Conservation (phyloP, 2,113 vertebrate species). For the Mesembrinibis cayennensis region DNA sequence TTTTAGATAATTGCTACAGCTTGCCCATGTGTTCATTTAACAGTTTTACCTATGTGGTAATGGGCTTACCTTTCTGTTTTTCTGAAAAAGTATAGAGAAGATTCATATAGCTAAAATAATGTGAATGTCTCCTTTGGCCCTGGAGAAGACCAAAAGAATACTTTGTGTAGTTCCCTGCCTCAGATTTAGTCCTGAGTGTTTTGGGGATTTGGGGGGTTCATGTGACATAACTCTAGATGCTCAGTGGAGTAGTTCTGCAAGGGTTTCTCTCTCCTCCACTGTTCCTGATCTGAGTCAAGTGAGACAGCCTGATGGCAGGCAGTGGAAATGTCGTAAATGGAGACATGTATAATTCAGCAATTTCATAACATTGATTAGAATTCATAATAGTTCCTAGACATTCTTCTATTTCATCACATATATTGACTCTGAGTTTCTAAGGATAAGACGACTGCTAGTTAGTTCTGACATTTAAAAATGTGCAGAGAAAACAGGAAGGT, state of each 20-base stretch:
- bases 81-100: not conserved
- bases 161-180: not conserved
- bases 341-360: not conserved
- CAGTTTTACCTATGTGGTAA: not conserved
- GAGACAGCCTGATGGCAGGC: not conserved
- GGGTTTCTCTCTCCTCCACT: not conserved
- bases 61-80: not conserved
- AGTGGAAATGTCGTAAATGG: not conserved
- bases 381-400: not conserved
- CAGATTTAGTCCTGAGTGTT: not conserved
- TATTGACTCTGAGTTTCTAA: not conserved
- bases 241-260: not conserved
- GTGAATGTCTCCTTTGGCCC: not conserved
- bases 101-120: not conserved
- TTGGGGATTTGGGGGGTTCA: not conserved
- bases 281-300: not conserved
- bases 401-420: not conserved
- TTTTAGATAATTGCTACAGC: not conserved
- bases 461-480: conserved; percentile 26
- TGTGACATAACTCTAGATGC: not conserved
- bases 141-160: not conserved
- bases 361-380: not conserved
- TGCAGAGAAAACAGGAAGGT: conserved; percentile 36
- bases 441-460: not conserved
- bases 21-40: not conserved